Evolutionary conservation across 2,113 vertebrate species (phyloP), one percentile per base, ranked within the genome.

Genomic region (Prietella phreatophila): DNA sequence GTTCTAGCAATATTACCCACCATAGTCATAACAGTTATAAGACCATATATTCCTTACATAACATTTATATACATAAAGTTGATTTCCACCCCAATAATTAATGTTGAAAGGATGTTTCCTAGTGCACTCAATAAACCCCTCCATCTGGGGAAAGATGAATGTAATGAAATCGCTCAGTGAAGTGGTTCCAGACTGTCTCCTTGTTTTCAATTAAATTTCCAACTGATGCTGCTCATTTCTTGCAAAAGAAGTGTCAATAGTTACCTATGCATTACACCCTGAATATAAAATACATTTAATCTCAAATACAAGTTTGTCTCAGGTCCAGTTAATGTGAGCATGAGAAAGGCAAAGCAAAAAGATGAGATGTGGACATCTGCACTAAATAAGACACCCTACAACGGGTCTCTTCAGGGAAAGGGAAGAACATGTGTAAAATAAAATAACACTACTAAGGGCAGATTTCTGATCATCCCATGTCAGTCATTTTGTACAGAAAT

Each of bases 181-280:
- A 76, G 47, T 55, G 60, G 75, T 78, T 63, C 42, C 60, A 63
- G 75, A 75, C 56, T 53, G 58, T 80, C 75, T 80, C 71, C 8
- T n/a, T 47, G 11, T 19, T 80, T n/a, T 80, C 27, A 39, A 81
- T 67, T 86, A 11, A 55, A 25, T 80, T 67, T 80, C 27, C 30
- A 86, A 25, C 76, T 80, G 13, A 55, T 79, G 20, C 27, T 36
- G 47, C 47, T 50, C 47, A 50, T 50, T 50, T 50, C 8, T 50
- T 50, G 47, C 9, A 1, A 50, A 10, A 50, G 47, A 50, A 50
- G 47, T 50, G 47, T 50, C 15, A 47, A 47, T 30, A 47, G 55
- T n/a, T 7, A 61, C 36, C 47, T 63, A 6, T 55, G 11, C 22
- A 47, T 53, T 10, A 19, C 3, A 33, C n/a, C 20, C 60, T 80